Evolutionary conservation across 2,888 invertebrate genomes (phyloP), one percentile per base, ranked within the genome.

Genomic region (Drosophila anomelani): DNA sequence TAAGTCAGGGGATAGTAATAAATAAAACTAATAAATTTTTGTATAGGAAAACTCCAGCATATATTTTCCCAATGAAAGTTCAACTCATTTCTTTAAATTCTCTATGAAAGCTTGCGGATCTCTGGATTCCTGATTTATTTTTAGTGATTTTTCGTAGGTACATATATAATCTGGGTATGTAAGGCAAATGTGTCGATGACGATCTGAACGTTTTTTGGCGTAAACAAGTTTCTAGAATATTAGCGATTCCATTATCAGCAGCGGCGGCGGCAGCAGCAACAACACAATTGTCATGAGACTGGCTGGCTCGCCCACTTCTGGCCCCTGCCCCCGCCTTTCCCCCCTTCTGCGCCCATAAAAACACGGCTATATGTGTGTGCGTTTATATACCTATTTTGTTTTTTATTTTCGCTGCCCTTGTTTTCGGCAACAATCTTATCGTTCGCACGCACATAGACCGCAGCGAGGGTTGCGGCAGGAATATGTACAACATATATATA

Each of bases 181-280:
- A 79, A 70, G 80, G 80, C 77, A 68, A 67, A 59, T 75, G 55
- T 69, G 69, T 72, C 57, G 67, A 82, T 63, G 62, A 71, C 56
- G 64, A 70, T 70, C 73, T 53, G 54, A 43, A 17, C 44, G 34
- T 10, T 38, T 75, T 79, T 89, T 80, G 76, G 75, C 89, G 81
- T 89, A 90, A 90, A 90, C 90, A 90, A 90, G 90, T 90, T 90
- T 89, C 69, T 81, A 80, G 77, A 89, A 81, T 79, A 80, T 78
- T 78, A 62, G 76, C 78, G 72, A 85, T 88, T 88, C 81, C 86
- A 84, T 84, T 84, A 84, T 88, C 88, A 88, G 44, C 56, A 75
- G 73, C 44, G 23, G 26, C 56, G 72, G 73, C 44, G 15, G 26
- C 55, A 67, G 62, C 56, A 69, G 26, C 67, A 80, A 75, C 63